These are phyloP conservation scores for Dascyllus trimaculatus DNA, from an alignment of 2,113 vertebrate genomes.

Conservation along the genomic window DNA sequence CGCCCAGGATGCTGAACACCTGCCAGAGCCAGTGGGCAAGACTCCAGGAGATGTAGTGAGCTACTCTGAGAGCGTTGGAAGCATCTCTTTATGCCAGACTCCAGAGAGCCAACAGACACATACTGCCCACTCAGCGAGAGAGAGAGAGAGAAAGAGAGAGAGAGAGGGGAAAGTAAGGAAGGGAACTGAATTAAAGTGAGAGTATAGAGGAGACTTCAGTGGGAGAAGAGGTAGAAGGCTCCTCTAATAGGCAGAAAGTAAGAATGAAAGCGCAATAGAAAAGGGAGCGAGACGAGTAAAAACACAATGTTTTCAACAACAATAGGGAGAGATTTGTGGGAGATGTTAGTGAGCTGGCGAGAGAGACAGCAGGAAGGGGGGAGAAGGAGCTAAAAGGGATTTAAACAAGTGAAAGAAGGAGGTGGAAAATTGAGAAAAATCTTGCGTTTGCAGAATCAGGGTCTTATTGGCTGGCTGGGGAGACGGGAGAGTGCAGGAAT, in stretches of 20 bases:
- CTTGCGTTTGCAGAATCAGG: slow-evolving; percentile 45
- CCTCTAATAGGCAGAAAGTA: slow-evolving; percentile 27
- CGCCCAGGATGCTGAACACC: slow-evolving; percentile 56
- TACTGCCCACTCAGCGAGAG: slow-evolving; percentile 55
- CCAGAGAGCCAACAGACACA: slow-evolving; percentile 35
- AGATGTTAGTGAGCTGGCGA: slow-evolving; percentile 20
- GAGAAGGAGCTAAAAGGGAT: slow-evolving; percentile 25
- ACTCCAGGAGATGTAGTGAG: slow-evolving; percentile 58
- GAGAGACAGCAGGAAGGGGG: slow-evolving; percentile 11
- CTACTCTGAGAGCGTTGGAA: slow-evolving; percentile 45
- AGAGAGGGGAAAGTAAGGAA: slow-evolving; percentile 12
- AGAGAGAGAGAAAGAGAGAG: not conserved
- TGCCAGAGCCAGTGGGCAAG: slow-evolving; percentile 58
- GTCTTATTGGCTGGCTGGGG: slow-evolving; percentile 42
- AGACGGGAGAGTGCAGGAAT: slow-evolving; percentile 54
- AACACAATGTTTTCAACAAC: slow-evolving; percentile 10
- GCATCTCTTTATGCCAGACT: slow-evolving; percentile 47
- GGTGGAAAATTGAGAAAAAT: slow-evolving; percentile 51
- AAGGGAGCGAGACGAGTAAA: not conserved
- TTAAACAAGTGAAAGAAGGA: slow-evolving; percentile 29
- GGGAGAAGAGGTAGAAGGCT: not conserved
- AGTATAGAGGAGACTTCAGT: not conserved
- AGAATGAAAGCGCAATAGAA: slow-evolving; percentile 19
- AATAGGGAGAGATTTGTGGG: slow-evolving; percentile 23
- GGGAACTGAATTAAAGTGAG: slow-evolving; percentile 38